Conservation (phyloP, 2,888 invertebrate species). For the Cyaniris semiargus region DNA sequence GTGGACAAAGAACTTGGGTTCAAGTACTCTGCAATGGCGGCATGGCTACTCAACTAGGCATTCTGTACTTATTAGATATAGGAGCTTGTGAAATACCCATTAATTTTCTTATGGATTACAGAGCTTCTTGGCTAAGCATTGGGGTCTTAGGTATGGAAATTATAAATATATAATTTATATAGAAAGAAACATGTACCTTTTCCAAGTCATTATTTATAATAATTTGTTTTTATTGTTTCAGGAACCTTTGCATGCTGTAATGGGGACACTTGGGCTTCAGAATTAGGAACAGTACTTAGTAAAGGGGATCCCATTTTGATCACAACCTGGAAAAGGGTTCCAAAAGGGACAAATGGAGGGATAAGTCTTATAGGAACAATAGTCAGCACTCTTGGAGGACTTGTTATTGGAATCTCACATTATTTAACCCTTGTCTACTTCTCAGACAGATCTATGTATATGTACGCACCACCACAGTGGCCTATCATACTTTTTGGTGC, state of each 20-base stretch:
- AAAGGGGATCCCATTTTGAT: conserved; percentile 86
- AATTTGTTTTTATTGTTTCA: conserved; percentile 50
- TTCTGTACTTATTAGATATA: conserved; percentile 89
- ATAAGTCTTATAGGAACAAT: conserved; percentile 84
- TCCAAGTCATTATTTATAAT: conserved; percentile 15
- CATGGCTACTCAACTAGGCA: conserved; percentile 89
- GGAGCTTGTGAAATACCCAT: conserved; percentile 89
- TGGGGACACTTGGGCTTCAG: conserved; percentile 96
- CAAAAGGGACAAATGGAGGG: conserved; percentile 93
- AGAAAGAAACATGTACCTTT: not conserved
- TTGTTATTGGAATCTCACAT: conserved; percentile 85
- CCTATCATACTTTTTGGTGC: conserved; percentile 87
- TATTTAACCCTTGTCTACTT: conserved; percentile 84
- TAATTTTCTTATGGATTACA: conserved; percentile 87
- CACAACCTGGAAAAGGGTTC: conserved; percentile 87
- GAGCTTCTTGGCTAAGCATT: conserved; percentile 90
- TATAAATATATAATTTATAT: not conserved
- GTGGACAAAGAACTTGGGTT: conserved; percentile 93
- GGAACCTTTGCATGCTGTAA: conserved; percentile 89
- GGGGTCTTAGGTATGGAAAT: conserved; percentile 84
- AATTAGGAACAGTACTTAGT: conserved; percentile 89
- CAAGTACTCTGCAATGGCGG: conserved; percentile 95
- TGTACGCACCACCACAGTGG: conserved; percentile 87
- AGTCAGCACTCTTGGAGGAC: conserved; percentile 83
- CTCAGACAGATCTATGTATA: conserved; percentile 79